phyloP scores from a whole-genome alignment of 2,797 vertebrate genomes.

The Hippocampus kuda region DNA sequence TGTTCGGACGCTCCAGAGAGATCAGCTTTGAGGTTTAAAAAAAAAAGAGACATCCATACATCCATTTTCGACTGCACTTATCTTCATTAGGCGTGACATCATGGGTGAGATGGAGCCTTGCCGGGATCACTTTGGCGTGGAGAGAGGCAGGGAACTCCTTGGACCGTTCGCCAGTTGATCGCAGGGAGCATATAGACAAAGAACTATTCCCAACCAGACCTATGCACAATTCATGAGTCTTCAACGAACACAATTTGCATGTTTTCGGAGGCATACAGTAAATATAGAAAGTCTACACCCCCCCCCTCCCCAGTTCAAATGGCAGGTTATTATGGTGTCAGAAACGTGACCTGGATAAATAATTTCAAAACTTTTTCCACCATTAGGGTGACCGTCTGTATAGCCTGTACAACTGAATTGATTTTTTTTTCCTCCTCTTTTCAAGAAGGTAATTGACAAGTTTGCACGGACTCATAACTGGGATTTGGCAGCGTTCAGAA shows the following conservation, averaged over 20 bases:
- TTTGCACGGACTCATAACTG: too few species aligned
- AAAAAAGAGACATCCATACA: background rate
- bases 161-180: background rate
- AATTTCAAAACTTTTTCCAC: background rate
- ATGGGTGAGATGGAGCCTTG: background rate
- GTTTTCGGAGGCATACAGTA: background rate
- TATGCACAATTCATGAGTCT: conserved; percentile 3
- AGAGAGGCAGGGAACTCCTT: background rate
- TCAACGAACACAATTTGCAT: background rate
- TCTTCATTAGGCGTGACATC: background rate
- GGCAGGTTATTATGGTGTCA: too few species aligned
- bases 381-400: too few species aligned
- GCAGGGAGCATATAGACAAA: background rate
- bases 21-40: conserved; percentile 75
- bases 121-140: background rate
- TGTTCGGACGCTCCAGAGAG: conserved; percentile 69
- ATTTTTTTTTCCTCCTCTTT: too few species aligned
- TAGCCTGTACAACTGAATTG: too few species aligned
- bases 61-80: background rate
- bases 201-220: conserved; percentile 1
- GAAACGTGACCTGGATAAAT: background rate
- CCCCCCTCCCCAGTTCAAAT: too few species aligned
- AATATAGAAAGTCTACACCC: background rate
- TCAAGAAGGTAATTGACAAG: too few species aligned
- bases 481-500: too few species aligned